phyloP scores from a whole-genome alignment of 1,140 invertebrate species.

The Cotesia chilonis region DNA sequence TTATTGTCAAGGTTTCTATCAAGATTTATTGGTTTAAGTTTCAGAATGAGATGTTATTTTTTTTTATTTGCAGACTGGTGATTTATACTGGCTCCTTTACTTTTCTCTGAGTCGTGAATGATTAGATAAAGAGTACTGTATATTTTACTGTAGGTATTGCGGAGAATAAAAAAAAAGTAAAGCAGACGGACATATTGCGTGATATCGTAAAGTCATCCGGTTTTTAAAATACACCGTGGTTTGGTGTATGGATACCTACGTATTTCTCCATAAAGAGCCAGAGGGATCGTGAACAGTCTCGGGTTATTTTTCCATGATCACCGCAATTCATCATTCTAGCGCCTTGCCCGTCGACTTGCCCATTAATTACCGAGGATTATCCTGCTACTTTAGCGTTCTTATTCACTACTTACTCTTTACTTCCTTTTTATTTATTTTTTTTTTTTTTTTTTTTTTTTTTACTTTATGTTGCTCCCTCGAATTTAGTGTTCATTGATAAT shows the following conservation, averaged over 20 bases:
- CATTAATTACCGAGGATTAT: conserved; percentile 41
- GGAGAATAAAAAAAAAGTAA: conserved; percentile 9
- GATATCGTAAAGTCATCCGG: conserved; percentile 38
- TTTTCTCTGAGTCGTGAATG: conserved; percentile 23
- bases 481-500: no score
- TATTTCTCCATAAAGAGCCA: no score
- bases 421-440: neutral
- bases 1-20: neutral
- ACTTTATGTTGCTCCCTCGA: neutral
- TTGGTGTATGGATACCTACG: no score
- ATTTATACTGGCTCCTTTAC: conserved; percentile 8
- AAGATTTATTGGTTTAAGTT: neutral
- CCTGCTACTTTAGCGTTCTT: neutral
- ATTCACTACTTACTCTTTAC: neutral
- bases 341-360: conserved; percentile 38
- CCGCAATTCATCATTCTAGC: conserved; percentile 41
- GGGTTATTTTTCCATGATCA: conserved; percentile 28
- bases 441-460: neutral
- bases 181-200: neutral
- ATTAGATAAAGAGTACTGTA: conserved; percentile 16
- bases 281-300: neutral
- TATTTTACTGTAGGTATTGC: neutral
- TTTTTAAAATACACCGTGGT: conserved; percentile 29
- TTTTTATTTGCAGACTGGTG: neutral
- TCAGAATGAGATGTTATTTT: no score